These are phyloP conservation scores for Antedon mediterranea DNA, from an alignment of 53 echinoderm and acorn worm genomes.

Conservation along the genomic window DNA sequence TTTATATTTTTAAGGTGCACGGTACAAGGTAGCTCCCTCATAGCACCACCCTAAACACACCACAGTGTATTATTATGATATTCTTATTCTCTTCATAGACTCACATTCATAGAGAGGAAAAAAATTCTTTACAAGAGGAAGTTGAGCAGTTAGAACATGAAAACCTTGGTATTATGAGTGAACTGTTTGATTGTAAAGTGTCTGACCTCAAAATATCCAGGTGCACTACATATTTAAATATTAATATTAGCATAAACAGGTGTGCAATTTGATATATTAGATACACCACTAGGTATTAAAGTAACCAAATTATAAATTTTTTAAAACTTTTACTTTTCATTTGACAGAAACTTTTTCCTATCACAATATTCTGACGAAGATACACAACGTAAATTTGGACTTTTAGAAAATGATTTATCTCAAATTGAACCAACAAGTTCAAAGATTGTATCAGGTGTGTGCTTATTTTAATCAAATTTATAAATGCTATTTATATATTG, in stretches of 20 bases:
- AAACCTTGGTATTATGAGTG: conserved; percentile 81
- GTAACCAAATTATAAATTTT: not conserved
- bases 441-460: not conserved
- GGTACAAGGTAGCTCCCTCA: no score
- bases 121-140: conserved; percentile 22
- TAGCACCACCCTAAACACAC: no score
- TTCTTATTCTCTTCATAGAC: conserved; percentile 27
- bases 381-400: conserved; percentile 49
- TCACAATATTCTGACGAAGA: conserved; percentile 88
- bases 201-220: conserved; percentile 96
- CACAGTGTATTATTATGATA: no score
- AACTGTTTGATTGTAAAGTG: conserved; percentile 81
- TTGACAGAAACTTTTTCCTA: conserved; percentile 76
- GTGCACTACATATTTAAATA: conserved; percentile 11
- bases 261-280: no score
- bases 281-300: no score
- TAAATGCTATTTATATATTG: no score
- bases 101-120: conserved; percentile 59
- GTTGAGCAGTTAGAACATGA: conserved; percentile 67
- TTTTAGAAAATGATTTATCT: conserved; percentile 73
- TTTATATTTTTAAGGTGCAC: no score
- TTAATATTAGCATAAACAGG: no score
- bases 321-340: not conserved
- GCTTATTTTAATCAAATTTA: no score
- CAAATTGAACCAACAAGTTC: conserved; percentile 13